Evolutionary conservation across 2,113 vertebrate genomes (phyloP), one percentile per base, ranked within the genome.

Genomic region (Tricholaema leucomelas): DNA sequence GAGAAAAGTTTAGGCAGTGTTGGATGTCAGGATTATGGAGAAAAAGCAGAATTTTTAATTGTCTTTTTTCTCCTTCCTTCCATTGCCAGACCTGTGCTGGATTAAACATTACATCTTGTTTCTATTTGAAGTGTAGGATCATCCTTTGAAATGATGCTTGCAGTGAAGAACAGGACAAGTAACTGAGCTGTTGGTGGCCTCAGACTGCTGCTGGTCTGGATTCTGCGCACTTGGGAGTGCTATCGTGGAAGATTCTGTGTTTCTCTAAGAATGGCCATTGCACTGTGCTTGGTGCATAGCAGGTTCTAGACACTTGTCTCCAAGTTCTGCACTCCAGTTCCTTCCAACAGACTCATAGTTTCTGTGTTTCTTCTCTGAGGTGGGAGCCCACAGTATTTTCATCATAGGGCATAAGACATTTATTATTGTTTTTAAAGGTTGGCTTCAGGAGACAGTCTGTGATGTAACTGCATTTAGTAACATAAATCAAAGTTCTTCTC

Each of bases 381-480:
- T 72, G 48, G 30, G 44, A 91, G 30, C 54, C 60, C 15, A 6
- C 91, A n/a, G 36, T 81, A 64, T 81, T 91, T 90, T 90, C 79
- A 85, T 93, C 66, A 56, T 70, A 25, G n/a, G 70, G 52, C 70
- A 63, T 92, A 81, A 93, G 93, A 79, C 81, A 87, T 87, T 93
- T 86, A 85, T 82, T 81, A 73, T 23, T 91, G 42, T 71, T 93
- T 92, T 90, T 92, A 85, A 92, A 93, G 61, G 74, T 52, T 79
- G 63, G 10, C 78, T 95, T 93, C 50, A 87, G 90, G 74, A 94
- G 65, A 44, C 69, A 74, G 89, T 60, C 59, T 89, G 90, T 85
- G 75, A 83, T 71, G 44, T 74, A 78, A 58, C 66, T 92, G 50
- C 40, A 35, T 88, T 93, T 90, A 92, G 82, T 58, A 90, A 94